These are phyloP conservation scores for Bombus picipes DNA, from an alignment of 1,140 invertebrate genomes.

Conservation along the genomic window DNA sequence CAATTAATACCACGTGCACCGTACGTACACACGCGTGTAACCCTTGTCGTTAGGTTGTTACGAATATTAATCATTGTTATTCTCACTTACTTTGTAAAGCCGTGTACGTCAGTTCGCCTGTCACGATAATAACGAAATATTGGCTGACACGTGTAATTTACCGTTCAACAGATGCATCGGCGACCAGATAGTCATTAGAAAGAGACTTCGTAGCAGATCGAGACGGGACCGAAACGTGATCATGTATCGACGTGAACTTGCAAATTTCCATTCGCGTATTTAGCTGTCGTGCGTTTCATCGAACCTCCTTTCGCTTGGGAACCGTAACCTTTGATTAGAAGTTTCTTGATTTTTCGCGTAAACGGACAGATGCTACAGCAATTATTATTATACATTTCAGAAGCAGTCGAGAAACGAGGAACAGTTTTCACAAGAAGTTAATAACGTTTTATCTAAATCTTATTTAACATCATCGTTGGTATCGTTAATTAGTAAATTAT, in stretches of 20 bases:
- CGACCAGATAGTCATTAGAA: conserved; percentile 39
- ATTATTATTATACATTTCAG: neutral
- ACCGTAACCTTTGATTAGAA: neutral
- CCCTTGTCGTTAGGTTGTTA: conserved; percentile 25
- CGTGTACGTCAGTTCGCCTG: neutral
- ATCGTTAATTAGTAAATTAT: too few species aligned
- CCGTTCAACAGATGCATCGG: neutral
- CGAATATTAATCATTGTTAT: conserved; percentile 66
- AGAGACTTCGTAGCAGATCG: conserved; percentile 51
- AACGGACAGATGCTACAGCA: neutral
- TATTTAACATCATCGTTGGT: too few species aligned
- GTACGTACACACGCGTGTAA: neutral
- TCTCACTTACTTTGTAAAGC: conserved; percentile 21
- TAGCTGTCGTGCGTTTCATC: neutral
- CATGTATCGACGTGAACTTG: conserved; percentile 8
- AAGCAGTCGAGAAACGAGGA: neutral
- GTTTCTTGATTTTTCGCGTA: neutral
- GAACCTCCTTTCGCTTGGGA: neutral
- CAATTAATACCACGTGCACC: conserved; percentile 55
- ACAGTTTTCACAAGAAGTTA: neutral
- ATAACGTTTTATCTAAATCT: too few species aligned
- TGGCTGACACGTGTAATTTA: conserved; percentile 41
- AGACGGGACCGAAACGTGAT: neutral
- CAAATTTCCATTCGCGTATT: conserved; percentile 3
- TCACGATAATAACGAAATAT: conserved; percentile 49